phyloP scores from a whole-genome alignment of 2,113 vertebrate genomes.

The Chaetops frenatus region DNA sequence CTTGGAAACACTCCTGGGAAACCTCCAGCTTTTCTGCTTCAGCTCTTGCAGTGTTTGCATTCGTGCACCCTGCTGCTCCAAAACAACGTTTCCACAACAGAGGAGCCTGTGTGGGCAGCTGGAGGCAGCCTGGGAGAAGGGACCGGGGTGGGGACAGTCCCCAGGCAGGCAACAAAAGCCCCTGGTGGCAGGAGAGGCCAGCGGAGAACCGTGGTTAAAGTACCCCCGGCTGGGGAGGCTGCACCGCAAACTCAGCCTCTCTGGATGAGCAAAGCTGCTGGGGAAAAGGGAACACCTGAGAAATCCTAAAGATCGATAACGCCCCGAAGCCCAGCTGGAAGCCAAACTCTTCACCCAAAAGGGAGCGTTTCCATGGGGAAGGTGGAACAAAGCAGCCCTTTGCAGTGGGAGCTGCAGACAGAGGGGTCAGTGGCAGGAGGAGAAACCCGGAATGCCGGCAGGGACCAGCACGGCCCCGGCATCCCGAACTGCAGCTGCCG shows the following conservation, averaged over 20 bases:
- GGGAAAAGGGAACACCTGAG: background rate
- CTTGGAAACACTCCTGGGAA: background rate
- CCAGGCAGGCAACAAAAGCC: background rate
- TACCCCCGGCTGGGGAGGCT: background rate
- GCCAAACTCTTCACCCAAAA: background rate
- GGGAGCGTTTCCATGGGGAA: background rate
- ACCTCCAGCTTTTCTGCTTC: background rate
- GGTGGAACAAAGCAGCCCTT: background rate
- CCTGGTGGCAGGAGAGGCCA: background rate
- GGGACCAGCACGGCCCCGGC: background rate
- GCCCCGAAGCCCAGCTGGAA: fast-evolving
- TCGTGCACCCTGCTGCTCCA: background rate
- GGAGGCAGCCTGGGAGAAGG: background rate
- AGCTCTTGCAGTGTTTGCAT: background rate
- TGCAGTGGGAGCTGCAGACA: fast-evolving
- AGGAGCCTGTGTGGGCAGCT: background rate
- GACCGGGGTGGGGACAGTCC: background rate
- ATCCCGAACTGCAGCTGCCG: background rate
- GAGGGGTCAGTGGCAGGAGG: fast-evolving
- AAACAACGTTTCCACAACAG: background rate
- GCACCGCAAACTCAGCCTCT: background rate
- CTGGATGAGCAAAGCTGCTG: background rate
- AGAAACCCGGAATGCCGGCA: background rate
- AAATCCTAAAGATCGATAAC: background rate
- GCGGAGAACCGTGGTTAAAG: fast-evolving